Evolutionary conservation across 1,140 invertebrate genomes (phyloP).

Genomic region (Cotesia vestalis): DNA sequence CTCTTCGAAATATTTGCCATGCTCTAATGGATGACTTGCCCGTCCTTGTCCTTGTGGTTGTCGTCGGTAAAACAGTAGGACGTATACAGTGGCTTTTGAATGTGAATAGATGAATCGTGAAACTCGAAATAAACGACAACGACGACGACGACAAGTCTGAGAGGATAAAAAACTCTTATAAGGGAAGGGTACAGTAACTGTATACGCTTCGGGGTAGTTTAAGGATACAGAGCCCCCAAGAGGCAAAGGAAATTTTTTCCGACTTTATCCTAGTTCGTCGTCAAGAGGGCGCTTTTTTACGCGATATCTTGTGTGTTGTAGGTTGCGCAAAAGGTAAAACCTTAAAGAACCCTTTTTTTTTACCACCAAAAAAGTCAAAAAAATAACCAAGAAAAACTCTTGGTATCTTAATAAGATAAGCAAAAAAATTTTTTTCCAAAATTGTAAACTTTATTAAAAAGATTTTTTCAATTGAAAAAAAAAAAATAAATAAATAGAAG

Average conservation of each 20-base stretch:
- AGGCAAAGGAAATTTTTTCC: slow-evolving; percentile 49
- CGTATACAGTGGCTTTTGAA: background rate
- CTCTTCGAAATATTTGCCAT: slow-evolving; percentile 29
- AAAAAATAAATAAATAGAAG: background rate
- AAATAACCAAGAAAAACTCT: slow-evolving; percentile 29
- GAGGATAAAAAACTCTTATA: slow-evolving; percentile 33
- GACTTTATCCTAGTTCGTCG: slow-evolving; percentile 48
- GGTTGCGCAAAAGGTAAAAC: slow-evolving; percentile 22
- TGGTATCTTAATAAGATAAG: background rate
- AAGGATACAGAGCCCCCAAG: slow-evolving; percentile 41
- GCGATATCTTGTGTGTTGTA: slow-evolving; percentile 22
- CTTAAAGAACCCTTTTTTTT: slow-evolving; percentile 36
- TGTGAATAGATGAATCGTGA: slow-evolving; percentile 13
- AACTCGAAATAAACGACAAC: slow-evolving; percentile 5
- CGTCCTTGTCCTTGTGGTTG: background rate
- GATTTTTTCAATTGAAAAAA: no score
- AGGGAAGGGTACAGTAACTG: background rate
- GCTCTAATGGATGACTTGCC: background rate
- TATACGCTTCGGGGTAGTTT: slow-evolving; percentile 27
- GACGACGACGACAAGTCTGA: slow-evolving; percentile 12
- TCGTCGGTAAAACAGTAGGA: slow-evolving; percentile 46
- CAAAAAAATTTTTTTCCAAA: slow-evolving; percentile 2
- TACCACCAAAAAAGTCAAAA: slow-evolving; percentile 10
- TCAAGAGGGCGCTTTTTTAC: slow-evolving; percentile 51
- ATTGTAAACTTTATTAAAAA: no score